These are phyloP conservation scores for Trachurus trachurus DNA, from an alignment of 2,797 vertebrate genomes.

Conservation along the genomic window DNA sequence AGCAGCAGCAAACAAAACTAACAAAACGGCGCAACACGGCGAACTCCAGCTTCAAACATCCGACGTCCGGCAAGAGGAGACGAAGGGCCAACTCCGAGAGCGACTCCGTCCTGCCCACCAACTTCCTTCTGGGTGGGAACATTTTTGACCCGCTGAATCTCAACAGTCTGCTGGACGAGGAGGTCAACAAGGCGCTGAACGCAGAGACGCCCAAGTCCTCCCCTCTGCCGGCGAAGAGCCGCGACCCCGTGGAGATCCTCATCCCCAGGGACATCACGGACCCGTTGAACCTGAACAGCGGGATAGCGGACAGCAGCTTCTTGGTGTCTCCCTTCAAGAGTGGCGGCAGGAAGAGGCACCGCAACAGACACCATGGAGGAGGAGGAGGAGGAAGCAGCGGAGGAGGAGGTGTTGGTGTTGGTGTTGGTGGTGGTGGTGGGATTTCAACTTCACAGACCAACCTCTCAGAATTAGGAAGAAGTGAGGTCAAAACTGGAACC, in stretches of 20 bases:
- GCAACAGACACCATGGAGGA: slow-evolving; percentile 89
- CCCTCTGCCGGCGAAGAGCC: slow-evolving; percentile 89
- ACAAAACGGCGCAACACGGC: slow-evolving; percentile 89
- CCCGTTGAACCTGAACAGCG: slow-evolving; percentile 93
- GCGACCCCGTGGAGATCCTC: slow-evolving; percentile 94
- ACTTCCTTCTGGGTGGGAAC: slow-evolving; percentile 95
- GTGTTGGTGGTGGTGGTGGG: slow-evolving; percentile 22
- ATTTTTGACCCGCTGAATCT: slow-evolving; percentile 97
- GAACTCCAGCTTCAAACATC: slow-evolving; percentile 89
- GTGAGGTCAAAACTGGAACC: slow-evolving; percentile 58
- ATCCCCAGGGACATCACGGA: slow-evolving; percentile 96
- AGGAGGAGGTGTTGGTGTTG: not conserved
- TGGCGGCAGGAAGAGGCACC: slow-evolving; percentile 89
- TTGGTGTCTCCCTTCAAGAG: slow-evolving; percentile 87
- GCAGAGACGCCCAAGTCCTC: slow-evolving; percentile 97
- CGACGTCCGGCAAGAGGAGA: slow-evolving; percentile 89
- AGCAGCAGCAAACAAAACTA: slow-evolving; percentile 62
- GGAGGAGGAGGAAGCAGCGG: slow-evolving; percentile 40
- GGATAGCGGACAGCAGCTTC: slow-evolving; percentile 84
- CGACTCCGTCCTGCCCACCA: slow-evolving; percentile 92
- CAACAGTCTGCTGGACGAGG: slow-evolving; percentile 95
- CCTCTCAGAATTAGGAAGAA: slow-evolving; percentile 70
- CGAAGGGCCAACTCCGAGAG: slow-evolving; percentile 92
- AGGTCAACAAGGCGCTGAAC: slow-evolving; percentile 93
- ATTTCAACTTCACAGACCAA: slow-evolving; percentile 68